Percentiles rank a stretch among this genome's conserved stretches.
Conservation (phyloP, 2,113 vertebrate genomes). For the Alligator mississippiensis region DNA sequence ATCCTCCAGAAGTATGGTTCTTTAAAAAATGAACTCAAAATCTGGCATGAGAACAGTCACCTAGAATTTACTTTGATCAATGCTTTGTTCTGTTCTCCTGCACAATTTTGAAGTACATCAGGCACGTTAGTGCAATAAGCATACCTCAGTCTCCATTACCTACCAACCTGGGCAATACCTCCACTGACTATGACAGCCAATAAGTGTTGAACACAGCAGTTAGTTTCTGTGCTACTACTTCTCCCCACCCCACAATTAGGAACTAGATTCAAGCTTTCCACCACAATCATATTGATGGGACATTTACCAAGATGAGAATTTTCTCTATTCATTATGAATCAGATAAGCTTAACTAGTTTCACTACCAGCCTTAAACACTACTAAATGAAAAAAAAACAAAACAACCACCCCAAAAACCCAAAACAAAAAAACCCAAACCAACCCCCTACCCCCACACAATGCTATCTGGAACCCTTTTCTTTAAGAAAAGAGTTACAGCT, state of each 20-base stretch:
- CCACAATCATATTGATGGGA: neutral
- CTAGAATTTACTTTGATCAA: neutral
- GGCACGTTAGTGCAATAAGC: neutral
- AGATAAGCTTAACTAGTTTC: neutral
- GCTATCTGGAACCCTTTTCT: neutral
- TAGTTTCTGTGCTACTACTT: neutral
- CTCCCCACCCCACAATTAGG: neutral
- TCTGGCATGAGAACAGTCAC: neutral
- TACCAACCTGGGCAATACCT: neutral
- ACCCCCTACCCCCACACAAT: neutral
- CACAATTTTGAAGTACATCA: no score
- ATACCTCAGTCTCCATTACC: neutral
- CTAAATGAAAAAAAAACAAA: neutral
- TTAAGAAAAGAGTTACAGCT: neutral
- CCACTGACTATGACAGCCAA: neutral
- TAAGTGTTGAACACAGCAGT: neutral
- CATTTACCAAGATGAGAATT: neutral
- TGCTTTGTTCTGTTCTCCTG: no score
- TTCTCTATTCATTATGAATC: neutral
- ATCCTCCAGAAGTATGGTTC: neutral
- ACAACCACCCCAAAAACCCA: neutral
- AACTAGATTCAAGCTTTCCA: neutral
- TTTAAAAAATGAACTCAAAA: neutral
- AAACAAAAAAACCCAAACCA: no score
- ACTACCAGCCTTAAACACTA: neutral